Base-by-base conservation (phyloP, 2,797 vertebrate species). In the Momotus momota region DNA sequence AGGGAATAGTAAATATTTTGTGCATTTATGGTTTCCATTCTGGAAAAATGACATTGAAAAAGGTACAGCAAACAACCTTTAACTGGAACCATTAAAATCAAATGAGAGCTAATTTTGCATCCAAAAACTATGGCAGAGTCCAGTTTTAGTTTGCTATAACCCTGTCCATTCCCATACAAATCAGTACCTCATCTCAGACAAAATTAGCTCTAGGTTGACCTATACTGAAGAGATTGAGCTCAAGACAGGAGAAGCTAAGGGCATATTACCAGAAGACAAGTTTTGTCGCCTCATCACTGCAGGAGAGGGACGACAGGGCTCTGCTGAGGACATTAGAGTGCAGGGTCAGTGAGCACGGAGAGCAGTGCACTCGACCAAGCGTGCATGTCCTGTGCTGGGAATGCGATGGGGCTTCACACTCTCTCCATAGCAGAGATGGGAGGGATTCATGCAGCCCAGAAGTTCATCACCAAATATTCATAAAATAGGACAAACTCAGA, bases 71-170 rank as follows among this genome's bases (percentile, higher is more conserved):
- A 89, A 52, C 45, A 71, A 78, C 7, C 1, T 77, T 80, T 61
- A 81, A 38, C 43, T 64, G 75, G 27, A 82, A 58, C 10, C 78
- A 49, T 9, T 84, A 17, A 80, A 89, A 85, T 38, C 7, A 84
- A 89, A 87, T 46, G 54, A 55, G 58, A 89, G 41, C 12, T 91
- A 62, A 55, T 90, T 90, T 82, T 55, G n/a, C 26, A 66, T 51
- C n/a, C 0, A 0, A 82, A 85, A 91, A 27, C n/a, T 40, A 35
- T 7, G 43, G 58, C 31, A 3, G 3, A 74, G 14, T 31, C 14
- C 79, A 77, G 20, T 19, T 85, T 41, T 23, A 69, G 27, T 31
- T 84, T 65, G 29, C 38, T 72, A 25, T 62, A 70, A 43, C 26
- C 23, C 51, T 73, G 14, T 9, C 26, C 13, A 4, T 88, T 88